Conservation (phyloP, 1,140 invertebrate genomes). For the Anastrepha obliqua region DNA sequence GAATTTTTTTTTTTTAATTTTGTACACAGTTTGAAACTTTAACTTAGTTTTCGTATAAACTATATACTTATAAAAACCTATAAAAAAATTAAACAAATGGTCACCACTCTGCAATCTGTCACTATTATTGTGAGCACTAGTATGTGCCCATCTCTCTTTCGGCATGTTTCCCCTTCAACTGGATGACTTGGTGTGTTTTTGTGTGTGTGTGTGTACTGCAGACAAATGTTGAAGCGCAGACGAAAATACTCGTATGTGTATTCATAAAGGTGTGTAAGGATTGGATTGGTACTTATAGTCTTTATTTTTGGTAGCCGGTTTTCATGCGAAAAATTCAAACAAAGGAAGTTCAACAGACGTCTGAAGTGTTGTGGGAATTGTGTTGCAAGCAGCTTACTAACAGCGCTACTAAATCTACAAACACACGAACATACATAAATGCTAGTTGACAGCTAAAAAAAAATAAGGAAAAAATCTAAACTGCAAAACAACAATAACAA, state of each 20-base stretch:
- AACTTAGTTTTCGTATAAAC: no score
- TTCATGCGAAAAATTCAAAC: conserved; percentile 39
- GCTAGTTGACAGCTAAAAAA: background rate
- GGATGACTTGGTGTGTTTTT: background rate
- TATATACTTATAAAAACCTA: no score
- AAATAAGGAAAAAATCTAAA: background rate
- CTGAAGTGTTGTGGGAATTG: conserved; percentile 33
- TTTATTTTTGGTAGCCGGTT: conserved; percentile 14
- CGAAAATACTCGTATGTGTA: background rate
- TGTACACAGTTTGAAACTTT: no score
- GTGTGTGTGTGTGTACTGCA: background rate
- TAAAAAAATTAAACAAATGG: no score
- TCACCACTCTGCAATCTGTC: no score
- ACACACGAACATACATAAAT: no score
- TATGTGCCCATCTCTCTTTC: no score
- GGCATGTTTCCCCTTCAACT: no score
- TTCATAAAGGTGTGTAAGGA: background rate
- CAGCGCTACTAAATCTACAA: background rate
- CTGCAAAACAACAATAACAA: background rate
- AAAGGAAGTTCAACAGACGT: conserved; percentile 48
- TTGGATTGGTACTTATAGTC: background rate
- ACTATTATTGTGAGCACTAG: no score
- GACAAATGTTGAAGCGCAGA: background rate
- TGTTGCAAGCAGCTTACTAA: conserved; percentile 37
- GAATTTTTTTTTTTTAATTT: no score